Base-by-base conservation (phyloP, 2,797 vertebrate species). In the Hydrocynus forskahlii region DNA sequence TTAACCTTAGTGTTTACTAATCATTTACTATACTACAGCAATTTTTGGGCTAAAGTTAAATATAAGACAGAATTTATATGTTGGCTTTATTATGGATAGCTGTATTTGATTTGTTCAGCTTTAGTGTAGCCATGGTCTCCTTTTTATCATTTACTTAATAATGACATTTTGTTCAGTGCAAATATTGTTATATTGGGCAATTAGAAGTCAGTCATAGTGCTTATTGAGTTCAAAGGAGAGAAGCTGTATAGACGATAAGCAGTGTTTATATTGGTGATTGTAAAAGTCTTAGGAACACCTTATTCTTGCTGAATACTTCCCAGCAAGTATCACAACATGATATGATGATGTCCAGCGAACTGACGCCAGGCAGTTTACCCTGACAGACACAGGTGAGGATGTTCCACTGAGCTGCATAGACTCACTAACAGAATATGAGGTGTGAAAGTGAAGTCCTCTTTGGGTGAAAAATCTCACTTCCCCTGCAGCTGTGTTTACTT, bases 401-500 rank as follows among this genome's bases (percentile, higher is more conserved):
- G 74, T 38, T 59, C 59, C 38, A 69, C 40, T 35, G 21, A 75
- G 55, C 7, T 45, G 19, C 70, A 73, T 21, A 12, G 59, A 57
- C 10, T 21, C 17, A 66, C 5, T 14, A 38, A 57, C n/a, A 50
- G 52, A 78, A 21, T 25, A 79, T 50, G 50, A 64, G 35, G 48
- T 38, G 79, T 74, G 63, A 35, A 40, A 70, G 55, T 29, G 55
- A n/a, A 52, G 67, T 23, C 35, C 57, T 43, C 72, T 63, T 29
- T 45, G 35, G 13, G 82, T 25, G 16, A 75, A 81, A 70, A 79
- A 76, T 79, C 52, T 64, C 40, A 70, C 23, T 79, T 79, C 64
- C 79, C 68, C 75, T 74, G 40, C 75, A 75, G 68, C 68, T 80
- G 63, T 69, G 23, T 59, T 75, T 69, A 23, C 43, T 38, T 59